Conservation (phyloP, 2,797 vertebrate genomes). For the Tachyglossus aculeatus region DNA sequence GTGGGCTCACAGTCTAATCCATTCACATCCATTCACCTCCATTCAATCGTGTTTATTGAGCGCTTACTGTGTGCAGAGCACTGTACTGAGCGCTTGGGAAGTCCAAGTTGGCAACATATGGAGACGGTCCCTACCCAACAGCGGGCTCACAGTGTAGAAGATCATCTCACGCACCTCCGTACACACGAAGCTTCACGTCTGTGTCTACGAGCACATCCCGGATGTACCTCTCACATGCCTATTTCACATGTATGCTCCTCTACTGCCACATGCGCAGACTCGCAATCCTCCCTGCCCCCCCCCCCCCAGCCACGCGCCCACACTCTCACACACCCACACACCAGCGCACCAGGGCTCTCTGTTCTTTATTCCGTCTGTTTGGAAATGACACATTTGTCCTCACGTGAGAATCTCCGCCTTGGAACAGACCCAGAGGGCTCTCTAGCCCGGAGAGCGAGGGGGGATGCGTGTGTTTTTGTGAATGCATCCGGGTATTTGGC, state of each 20-base stretch:
- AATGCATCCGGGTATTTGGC: neutral
- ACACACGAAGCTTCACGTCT: too few species aligned
- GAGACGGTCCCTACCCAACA: too few species aligned
- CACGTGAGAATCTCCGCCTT: constrained; percentile 59
- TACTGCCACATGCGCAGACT: neutral
- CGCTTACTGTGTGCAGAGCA: too few species aligned
- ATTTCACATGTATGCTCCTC: neutral
- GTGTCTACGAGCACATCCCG: neutral
- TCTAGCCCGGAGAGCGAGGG: neutral
- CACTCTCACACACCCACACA: constrained; percentile 37
- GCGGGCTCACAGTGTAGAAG: too few species aligned
- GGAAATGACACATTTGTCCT: constrained; percentile 63
- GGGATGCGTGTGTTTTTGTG: neutral
- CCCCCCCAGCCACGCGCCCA: constrained; percentile 30
- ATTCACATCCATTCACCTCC: too few species aligned
- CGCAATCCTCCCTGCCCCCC: neutral
- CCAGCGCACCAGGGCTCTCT: constrained; percentile 24
- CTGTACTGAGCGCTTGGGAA: too few species aligned
- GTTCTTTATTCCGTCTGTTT: constrained; percentile 55
- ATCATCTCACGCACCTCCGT: too few species aligned
- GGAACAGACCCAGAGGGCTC: constrained; percentile 51
- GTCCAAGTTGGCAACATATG: too few species aligned
- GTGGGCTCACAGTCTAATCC: too few species aligned
- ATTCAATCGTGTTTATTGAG: too few species aligned
- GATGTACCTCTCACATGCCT: constrained; percentile 8